Base-by-base conservation (phyloP, 2,888 invertebrate species). In the Dexiosoma caninum region DNA sequence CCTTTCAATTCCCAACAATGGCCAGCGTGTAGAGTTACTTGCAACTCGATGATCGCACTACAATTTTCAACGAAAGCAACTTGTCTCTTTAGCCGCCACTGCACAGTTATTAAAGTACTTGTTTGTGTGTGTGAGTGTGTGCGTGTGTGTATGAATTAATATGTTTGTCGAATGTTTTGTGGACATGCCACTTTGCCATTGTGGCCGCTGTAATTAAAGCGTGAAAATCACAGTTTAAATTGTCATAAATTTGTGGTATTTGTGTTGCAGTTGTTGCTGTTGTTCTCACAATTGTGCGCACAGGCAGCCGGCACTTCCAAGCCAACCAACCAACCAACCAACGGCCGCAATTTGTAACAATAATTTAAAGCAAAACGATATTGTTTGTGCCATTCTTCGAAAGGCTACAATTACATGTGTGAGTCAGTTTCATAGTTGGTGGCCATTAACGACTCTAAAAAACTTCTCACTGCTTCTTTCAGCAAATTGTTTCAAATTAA, bases 171-270 rank as follows among this genome's bases (percentile, higher is more conserved):
- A 35, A 59, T 51, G 32, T 19, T 23, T 51, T 35, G 60, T 71
- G 42, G 40, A 64, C 37, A 76, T 79, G 71, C 62, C 67, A 62
- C 35, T 60, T 62, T 75, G 27, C 44, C 53, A 67, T 59, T 76
- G 71, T 49, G 64, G 71, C 74, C 70, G 75, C 71, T 75, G 85
- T 86, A 88, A 88, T 88, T 88, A 88, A 88, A 88, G 88, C 88
- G 88, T 85, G 86, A 87, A 88, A 87, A 88, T 88, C 86, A 84
- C 85, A 86, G 85, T 87, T 88, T 87, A 88, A 88, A 86, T 88
- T 87, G 85, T 83, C 85, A 86, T 88, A 86, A 88, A 88, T 88
- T 87, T 84, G 85, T 84, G 85, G 85, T 74, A 79, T 80, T 82
- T 75, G 46, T 66, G 51, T 49, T 37, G 5, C 8, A 7, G 35